These are phyloP conservation scores for Tiliacea aurago DNA, from an alignment of 2,888 invertebrate genomes.

Conservation along the genomic window DNA sequence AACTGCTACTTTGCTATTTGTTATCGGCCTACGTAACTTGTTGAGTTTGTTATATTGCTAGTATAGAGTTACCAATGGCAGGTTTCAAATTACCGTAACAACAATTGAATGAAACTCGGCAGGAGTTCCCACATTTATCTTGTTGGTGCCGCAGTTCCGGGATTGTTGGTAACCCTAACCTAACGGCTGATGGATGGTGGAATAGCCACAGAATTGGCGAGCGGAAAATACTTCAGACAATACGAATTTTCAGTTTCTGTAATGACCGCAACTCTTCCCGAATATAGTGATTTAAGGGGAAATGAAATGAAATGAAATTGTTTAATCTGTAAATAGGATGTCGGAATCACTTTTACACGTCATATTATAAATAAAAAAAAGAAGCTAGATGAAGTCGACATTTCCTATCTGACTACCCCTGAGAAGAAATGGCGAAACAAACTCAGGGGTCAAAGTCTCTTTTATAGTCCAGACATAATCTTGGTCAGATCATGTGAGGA, in stretches of 20 bases:
- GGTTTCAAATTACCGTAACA: constrained; percentile 45
- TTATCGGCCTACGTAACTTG: constrained; percentile 54
- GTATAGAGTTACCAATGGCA: constrained; percentile 41
- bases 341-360: too few species aligned
- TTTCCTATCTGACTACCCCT: too few species aligned
- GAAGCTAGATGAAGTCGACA: too few species aligned
- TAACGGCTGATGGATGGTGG: constrained; percentile 35
- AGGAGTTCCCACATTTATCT: constrained; percentile 52
- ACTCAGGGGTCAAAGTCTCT: too few species aligned
- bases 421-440: too few species aligned
- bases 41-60: constrained; percentile 39
- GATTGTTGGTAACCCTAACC: constrained; percentile 50
- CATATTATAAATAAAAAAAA: too few species aligned
- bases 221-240: constrained; percentile 16
- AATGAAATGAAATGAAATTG: too few species aligned
- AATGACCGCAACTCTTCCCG: not conserved
- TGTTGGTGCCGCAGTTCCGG: constrained; percentile 31
- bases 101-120: constrained; percentile 47
- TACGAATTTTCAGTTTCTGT: not conserved
- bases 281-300: not conserved
- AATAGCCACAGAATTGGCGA: not conserved
- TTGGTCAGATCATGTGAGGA: too few species aligned
- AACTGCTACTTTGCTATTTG: constrained; percentile 65
- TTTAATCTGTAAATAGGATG: too few species aligned
- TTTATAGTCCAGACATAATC: too few species aligned